Conservation (phyloP, 2,113 vertebrate genomes). For the Glaucomys volans region DNA sequence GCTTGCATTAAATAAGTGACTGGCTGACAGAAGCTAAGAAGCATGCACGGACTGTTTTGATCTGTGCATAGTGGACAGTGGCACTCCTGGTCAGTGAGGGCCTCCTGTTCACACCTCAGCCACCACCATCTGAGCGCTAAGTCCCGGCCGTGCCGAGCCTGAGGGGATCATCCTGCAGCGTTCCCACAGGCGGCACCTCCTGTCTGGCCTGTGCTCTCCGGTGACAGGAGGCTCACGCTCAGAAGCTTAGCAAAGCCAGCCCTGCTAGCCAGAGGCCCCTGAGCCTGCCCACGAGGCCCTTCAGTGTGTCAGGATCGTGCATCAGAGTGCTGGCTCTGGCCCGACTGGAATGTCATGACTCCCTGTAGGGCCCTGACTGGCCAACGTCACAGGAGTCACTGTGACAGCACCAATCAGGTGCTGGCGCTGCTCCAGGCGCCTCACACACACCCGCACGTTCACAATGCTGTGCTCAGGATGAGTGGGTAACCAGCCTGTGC, state of each 20-base stretch:
- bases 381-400: not conserved
- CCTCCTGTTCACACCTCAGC: not conserved
- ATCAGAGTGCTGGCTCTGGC: too few species aligned
- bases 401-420: rapidly evolving
- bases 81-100: not conserved
- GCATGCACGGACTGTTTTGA: not conserved
- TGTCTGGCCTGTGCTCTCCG: not conserved
- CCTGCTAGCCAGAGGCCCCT: not conserved
- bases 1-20: not conserved
- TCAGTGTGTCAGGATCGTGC: too few species aligned
- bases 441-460: not conserved
- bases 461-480: not conserved
- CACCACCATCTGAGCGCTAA: not conserved
- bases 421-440: not conserved
- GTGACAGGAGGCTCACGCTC: not conserved
- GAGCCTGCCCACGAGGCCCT: too few species aligned
- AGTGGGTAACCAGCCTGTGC: not conserved
- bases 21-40: not conserved
- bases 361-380: too few species aligned
- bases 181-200: not conserved
- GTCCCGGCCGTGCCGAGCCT: not conserved
- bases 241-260: not conserved
- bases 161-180: not conserved
- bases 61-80: not conserved
- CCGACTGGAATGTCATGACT: too few species aligned